Evolutionary conservation across 1,140 invertebrate genomes (phyloP).

Genomic region (Neodiprion pinetum): DNA sequence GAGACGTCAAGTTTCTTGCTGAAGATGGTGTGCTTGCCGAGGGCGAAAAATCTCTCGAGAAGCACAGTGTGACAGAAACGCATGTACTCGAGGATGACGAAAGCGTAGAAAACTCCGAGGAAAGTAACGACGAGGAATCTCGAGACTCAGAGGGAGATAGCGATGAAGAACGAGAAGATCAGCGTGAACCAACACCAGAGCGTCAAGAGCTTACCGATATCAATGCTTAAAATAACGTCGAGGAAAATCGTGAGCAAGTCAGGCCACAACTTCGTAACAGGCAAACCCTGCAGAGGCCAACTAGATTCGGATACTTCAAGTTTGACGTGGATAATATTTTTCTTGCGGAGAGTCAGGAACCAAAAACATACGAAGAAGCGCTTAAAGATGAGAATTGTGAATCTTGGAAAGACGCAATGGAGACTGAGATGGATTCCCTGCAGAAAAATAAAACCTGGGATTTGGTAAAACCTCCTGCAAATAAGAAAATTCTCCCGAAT

Average conservation of each 20-base stretch:
- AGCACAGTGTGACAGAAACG: not conserved
- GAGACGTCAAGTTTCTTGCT: conserved; percentile 15
- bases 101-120: no score
- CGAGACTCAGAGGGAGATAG: no score
- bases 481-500: conserved; percentile 28
- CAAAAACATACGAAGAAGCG: conserved; percentile 18
- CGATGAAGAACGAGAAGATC: not conserved
- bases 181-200: not conserved
- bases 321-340: not conserved
- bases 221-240: not conserved
- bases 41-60: conserved; percentile 11
- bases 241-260: not conserved
- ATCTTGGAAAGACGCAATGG: conserved; percentile 23
- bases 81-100: no score
- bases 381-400: conserved; percentile 2
- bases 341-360: conserved; percentile 18
- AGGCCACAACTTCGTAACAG: no score
- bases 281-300: not conserved
- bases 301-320: not conserved
- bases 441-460: conserved; percentile 22
- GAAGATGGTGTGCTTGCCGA: no score
- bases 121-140: no score
- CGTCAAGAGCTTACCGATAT: no score
- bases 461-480: conserved; percentile 3
- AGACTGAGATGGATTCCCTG: conserved; percentile 22